A percentile compares a stretch with the other conserved stretches of the same genome.
Evolutionary conservation across 2,113 vertebrate species (phyloP).

Genomic region (Protobothrops mucrosquamatus): DNA sequence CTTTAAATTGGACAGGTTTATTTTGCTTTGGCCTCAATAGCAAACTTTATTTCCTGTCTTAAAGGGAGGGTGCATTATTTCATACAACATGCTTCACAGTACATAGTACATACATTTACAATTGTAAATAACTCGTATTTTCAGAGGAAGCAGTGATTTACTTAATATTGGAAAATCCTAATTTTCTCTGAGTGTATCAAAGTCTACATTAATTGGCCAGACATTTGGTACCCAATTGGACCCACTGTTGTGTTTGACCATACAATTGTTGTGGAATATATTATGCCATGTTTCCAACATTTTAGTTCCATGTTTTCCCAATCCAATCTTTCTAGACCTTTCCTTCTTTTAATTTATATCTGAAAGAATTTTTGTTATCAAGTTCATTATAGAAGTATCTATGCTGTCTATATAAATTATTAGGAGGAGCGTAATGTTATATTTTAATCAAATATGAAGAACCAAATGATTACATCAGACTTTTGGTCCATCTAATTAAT

Average conservation of each 20-base stretch:
- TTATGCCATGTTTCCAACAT: background rate
- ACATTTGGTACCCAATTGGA: background rate
- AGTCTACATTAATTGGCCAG: background rate
- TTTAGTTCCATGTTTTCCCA: background rate
- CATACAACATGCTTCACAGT: background rate
- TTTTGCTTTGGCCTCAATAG: constrained; percentile 18
- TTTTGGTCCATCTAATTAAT: background rate
- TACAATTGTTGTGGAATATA: background rate
- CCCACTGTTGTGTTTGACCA: background rate
- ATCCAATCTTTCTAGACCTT: background rate
- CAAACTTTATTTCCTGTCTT: constrained; percentile 41
- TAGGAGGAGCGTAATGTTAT: background rate
- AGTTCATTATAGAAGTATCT: background rate
- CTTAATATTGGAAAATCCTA: background rate
- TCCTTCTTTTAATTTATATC: background rate
- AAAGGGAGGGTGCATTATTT: constrained; percentile 33
- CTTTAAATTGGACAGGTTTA: constrained; percentile 30
- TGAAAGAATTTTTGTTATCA: background rate
- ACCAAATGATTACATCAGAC: background rate
- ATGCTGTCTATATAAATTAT: background rate
- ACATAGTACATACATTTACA: constrained; percentile 3
- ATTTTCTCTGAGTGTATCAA: background rate
- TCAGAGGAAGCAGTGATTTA: background rate
- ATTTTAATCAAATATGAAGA: background rate
- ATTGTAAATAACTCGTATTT: background rate